phyloP scores from a whole-genome alignment of 2,888 invertebrate genomes.

The Drosophila phalerata region DNA sequence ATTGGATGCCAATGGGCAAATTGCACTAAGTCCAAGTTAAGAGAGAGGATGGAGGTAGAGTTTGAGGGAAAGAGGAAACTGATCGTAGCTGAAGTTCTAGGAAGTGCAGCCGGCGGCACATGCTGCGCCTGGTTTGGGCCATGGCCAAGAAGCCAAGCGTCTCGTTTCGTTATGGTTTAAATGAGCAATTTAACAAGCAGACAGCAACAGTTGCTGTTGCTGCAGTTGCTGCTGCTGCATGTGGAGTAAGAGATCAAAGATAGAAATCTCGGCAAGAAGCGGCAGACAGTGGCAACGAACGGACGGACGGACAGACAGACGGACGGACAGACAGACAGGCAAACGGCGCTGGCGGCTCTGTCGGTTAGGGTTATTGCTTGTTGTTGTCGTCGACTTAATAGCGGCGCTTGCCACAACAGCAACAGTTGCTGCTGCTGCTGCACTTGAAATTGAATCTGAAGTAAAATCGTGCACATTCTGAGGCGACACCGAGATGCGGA shows the following conservation, averaged over 20 bases:
- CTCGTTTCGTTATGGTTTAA: conserved; percentile 78
- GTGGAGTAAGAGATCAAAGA: conserved; percentile 84
- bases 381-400: conserved; percentile 83
- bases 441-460: conserved; percentile 82
- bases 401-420: conserved; percentile 74
- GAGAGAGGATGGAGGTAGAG: conserved; percentile 1
- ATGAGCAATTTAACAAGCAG: conserved; percentile 80
- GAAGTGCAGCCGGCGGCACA: conserved; percentile 70
- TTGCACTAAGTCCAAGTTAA: too few species aligned
- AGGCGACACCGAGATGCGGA: conserved; percentile 83
- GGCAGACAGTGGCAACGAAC: conserved; percentile 74
- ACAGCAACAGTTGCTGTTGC: conserved; percentile 57
- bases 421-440: conserved; percentile 64
- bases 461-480: conserved; percentile 81
- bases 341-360: conserved; percentile 55
- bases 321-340: conserved; percentile 15
- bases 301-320: too few species aligned
- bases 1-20: conserved; percentile 63
- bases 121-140: conserved; percentile 54
- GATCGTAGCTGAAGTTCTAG: conserved; percentile 57
- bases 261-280: conserved; percentile 82
- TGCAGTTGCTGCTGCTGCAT: conserved; percentile 64
- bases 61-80: conserved; percentile 15
- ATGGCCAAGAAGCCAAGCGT: conserved; percentile 27
- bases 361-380: conserved; percentile 80